phyloP scores from a whole-genome alignment of 2,888 invertebrate species.

The Hipparchia sbordonii region DNA sequence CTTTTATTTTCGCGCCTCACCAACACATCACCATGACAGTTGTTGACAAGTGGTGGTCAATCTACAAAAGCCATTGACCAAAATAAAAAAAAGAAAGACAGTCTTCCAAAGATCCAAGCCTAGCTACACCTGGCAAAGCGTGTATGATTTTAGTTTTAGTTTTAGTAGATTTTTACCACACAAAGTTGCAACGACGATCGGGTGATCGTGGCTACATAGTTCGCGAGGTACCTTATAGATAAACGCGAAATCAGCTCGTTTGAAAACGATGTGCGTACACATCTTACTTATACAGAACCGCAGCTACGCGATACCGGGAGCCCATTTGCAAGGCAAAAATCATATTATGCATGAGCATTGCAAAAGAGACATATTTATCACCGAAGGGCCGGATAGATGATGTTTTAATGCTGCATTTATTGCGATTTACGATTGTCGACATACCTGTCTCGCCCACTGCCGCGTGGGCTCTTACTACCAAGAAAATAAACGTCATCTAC shows the following conservation, averaged over 20 bases:
- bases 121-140: too few relatives aligned
- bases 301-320: constrained; percentile 33
- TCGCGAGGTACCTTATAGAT: not conserved
- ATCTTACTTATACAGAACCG: constrained; percentile 31
- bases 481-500: constrained; percentile 33
- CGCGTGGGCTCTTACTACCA: constrained; percentile 45
- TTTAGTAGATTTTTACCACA: too few relatives aligned
- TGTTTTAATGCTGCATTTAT: constrained; percentile 63
- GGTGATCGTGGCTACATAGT: too few relatives aligned
- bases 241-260: constrained; percentile 9
- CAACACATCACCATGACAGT: too few relatives aligned
- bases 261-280: constrained; percentile 21
- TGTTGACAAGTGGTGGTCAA: too few relatives aligned
- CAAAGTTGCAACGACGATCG: too few relatives aligned
- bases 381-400: constrained; percentile 50
- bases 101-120: too few relatives aligned
- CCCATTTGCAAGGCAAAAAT: constrained; percentile 45
- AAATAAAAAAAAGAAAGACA: too few relatives aligned
- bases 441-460: constrained; percentile 61
- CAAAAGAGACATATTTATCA: constrained; percentile 57
- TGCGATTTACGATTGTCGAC: constrained; percentile 62
- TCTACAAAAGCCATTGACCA: too few relatives aligned
- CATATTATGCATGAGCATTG: constrained; percentile 49
- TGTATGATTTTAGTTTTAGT: too few relatives aligned
- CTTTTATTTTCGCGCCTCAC: too few relatives aligned